These are phyloP conservation scores for Dendrocincla tyrannina DNA, from an alignment of 2,797 vertebrate genomes.

Conservation along the genomic window DNA sequence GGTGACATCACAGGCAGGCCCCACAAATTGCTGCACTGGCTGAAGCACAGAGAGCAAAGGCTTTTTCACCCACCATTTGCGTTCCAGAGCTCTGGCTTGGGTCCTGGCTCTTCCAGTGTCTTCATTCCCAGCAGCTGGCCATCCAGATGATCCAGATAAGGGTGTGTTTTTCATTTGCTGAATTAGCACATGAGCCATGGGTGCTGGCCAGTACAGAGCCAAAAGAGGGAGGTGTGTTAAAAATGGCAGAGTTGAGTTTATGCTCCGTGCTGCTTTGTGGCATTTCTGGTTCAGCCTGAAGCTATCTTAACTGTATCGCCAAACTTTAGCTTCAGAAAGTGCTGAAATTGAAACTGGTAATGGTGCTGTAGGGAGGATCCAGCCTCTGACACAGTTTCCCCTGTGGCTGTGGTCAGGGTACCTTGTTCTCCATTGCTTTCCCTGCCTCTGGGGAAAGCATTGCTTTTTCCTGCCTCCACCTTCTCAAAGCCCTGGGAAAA, in stretches of 20 bases:
- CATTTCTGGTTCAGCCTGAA: neutral
- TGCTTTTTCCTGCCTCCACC: no score
- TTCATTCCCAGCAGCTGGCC: neutral
- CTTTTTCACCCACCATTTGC: neutral
- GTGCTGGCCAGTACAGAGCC: neutral
- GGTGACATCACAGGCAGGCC: fast-evolving
- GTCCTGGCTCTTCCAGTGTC: neutral
- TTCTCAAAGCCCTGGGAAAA: neutral
- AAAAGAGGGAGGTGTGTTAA: neutral
- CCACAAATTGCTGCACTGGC: fast-evolving
- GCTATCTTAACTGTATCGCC: neutral
- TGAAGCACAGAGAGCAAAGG: neutral
- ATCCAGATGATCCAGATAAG: neutral
- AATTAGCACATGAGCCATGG: neutral
- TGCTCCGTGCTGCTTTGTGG: neutral
- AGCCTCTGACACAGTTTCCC: neutral
- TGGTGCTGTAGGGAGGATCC: neutral
- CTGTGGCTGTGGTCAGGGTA: neutral
- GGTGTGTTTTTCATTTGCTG: neutral
- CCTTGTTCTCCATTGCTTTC: neutral
- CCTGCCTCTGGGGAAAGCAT: neutral
- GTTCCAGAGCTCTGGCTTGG: neutral
- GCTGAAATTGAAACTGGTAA: neutral
- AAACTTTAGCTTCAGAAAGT: neutral
- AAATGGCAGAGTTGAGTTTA: neutral